A percentile compares a stretch with the other conserved stretches of the same genome.
Evolutionary conservation across 2,888 invertebrate genomes (phyloP).

Genomic region (Polyommatus icarus): DNA sequence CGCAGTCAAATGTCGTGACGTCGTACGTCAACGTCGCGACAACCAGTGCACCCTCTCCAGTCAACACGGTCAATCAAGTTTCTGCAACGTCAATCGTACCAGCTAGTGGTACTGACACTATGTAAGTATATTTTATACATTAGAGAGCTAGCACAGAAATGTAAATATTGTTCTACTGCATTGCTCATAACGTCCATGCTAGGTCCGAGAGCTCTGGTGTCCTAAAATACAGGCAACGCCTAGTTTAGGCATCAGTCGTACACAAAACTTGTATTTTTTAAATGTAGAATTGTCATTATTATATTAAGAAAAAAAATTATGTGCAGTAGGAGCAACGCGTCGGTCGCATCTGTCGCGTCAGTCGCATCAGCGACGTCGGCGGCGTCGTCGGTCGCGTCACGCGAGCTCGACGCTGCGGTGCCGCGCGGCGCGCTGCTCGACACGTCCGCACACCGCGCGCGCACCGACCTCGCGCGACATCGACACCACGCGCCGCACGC

Average conservation of each 20-base stretch:
- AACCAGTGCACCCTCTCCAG: conserved; percentile 32
- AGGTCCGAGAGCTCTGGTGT: too few species aligned
- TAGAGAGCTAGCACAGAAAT: too few species aligned
- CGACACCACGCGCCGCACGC: conserved; percentile 67
- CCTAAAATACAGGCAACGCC: too few species aligned
- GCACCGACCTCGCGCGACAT: conserved; percentile 90
- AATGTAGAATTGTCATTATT: too few species aligned
- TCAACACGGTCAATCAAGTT: conserved; percentile 38
- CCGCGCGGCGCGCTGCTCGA: conserved; percentile 91
- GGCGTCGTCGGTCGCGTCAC: conserved; percentile 47
- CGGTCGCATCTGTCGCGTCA: background rate
- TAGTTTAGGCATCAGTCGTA: too few species aligned
- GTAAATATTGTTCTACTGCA: too few species aligned
- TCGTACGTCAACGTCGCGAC: conserved; percentile 36
- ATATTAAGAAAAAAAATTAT: too few species aligned
- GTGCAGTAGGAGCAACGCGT: conserved; percentile 12
- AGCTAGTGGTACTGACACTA: conserved; percentile 44
- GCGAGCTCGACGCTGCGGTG: conserved; percentile 92
- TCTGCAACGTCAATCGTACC: conserved; percentile 42
- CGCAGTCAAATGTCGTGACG: conserved; percentile 37
- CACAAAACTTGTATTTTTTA: too few species aligned
- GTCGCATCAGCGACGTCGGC: background rate
- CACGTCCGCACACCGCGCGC: conserved; percentile 86
- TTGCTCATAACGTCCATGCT: too few species aligned
- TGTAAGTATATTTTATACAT: conserved; percentile 48